These are phyloP conservation scores for Macaria notata DNA, from an alignment of 2,888 invertebrate genomes.

Conservation along the genomic window DNA sequence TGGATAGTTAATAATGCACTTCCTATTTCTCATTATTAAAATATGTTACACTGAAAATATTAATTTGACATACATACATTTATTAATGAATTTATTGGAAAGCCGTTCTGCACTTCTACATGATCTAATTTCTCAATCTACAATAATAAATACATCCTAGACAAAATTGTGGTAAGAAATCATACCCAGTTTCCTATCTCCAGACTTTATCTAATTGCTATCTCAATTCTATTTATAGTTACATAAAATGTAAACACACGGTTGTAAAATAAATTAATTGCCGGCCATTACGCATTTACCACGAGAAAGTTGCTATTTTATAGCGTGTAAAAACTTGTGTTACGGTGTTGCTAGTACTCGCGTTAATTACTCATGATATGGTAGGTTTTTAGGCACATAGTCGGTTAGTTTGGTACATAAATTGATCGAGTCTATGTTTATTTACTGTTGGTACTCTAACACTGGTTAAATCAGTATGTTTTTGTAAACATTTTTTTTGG, in stretches of 20 bases:
- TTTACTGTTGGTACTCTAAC: neutral
- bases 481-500: neutral
- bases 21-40: too few relatives aligned
- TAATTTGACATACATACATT: too few relatives aligned
- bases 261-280: slow-evolving; percentile 16
- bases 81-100: too few relatives aligned
- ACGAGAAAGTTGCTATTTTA: slow-evolving; percentile 29
- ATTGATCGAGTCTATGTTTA: neutral
- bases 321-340: slow-evolving; percentile 26
- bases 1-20: too few relatives aligned
- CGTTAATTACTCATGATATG: slow-evolving; percentile 24
- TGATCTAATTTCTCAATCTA: too few relatives aligned
- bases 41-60: too few relatives aligned
- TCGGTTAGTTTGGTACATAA: slow-evolving; percentile 4
- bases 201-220: neutral
- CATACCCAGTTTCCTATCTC: too few relatives aligned
- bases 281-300: slow-evolving; percentile 13
- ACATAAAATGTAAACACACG: slow-evolving; percentile 5
- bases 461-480: neutral
- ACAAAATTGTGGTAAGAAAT: too few relatives aligned
- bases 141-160: too few relatives aligned
- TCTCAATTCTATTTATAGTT: slow-evolving; percentile 6
- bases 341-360: slow-evolving; percentile 21
- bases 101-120: too few relatives aligned
- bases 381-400: slow-evolving; percentile 14